Percentiles rank a stretch among this genome's conserved stretches.
phyloP scores from a whole-genome alignment of 2,888 invertebrate species.

The Drosophila bunnanda region DNA sequence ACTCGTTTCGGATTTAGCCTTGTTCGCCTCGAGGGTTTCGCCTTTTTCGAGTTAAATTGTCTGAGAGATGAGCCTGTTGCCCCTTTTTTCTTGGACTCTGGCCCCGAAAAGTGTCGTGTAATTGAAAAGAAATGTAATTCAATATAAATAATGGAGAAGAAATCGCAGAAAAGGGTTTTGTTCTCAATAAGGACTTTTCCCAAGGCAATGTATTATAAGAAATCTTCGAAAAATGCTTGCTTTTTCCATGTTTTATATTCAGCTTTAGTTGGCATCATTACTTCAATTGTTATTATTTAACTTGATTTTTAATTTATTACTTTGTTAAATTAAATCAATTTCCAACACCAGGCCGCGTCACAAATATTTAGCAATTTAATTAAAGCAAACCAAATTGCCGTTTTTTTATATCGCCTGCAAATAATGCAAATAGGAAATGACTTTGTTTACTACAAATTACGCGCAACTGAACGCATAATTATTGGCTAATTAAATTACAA shows the following conservation, averaged over 20 bases:
- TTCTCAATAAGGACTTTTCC: neutral
- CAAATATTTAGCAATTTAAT: conserved; percentile 28
- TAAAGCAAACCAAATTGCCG: conserved; percentile 1
- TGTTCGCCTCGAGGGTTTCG: conserved; percentile 17
- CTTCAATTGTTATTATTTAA: conserved; percentile 2
- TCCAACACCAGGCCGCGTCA: neutral
- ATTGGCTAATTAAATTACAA: conserved; percentile 64
- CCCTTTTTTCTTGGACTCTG: conserved; percentile 12
- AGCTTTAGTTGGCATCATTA: too few relatives aligned
- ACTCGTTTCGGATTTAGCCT: conserved; percentile 15
- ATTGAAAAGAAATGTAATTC: conserved; percentile 58
- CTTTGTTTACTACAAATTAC: conserved; percentile 46
- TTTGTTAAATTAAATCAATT: conserved; percentile 7
- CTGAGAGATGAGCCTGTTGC: conserved; percentile 54
- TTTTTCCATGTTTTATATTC: neutral
- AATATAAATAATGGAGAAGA: conserved; percentile 3
- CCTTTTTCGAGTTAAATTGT: conserved; percentile 48
- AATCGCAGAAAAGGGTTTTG: conserved; percentile 13
- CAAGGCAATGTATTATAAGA: neutral
- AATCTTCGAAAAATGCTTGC: neutral
- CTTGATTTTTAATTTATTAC: neutral
- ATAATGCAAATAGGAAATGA: conserved; percentile 43
- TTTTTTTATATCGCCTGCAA: conserved; percentile 5
- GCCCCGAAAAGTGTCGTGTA: conserved; percentile 45
- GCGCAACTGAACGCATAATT: conserved; percentile 54